Base-by-base conservation (phyloP, 1,140 invertebrate genomes). In the Drosophila subpulchrella region DNA sequence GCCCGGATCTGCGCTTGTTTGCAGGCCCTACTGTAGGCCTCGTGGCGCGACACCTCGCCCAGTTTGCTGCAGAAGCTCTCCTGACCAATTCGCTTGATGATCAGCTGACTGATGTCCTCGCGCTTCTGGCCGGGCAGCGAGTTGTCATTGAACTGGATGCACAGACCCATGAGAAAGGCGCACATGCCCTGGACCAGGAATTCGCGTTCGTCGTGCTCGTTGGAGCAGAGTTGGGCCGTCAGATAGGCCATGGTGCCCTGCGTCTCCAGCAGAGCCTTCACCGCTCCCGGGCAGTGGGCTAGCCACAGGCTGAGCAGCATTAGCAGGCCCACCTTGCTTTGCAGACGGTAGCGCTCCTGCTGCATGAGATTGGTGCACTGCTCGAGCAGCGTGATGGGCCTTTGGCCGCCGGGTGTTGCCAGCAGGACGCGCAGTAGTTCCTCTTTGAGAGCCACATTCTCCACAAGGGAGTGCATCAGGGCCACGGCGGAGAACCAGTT, bases 401-500 rank as follows among this genome's bases (percentile, higher is more conserved):
- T 95, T 63, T 95, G 96, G 0, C 96, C 97, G 10, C 96, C 94
- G 80, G 96, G 96, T 0, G 97, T 98, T 0, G 98, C 97, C 39
- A 99, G 93, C 60, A 99, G 94, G 12, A 99, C 98, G 67, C 97
- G 93, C 4, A 99, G 92, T n/a, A 99, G 92, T 89, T 98, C 96
- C 86, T 99, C 98, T 91, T 99, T 99, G 82, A 99, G 97, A 6
- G 94, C 95, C 4, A 95, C 94, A 92, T 98, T 98, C 66, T 98
- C 97, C 2, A 98, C 95, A n/a, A 99, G 93, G 0, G 96, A 95
- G 84, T 99, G 97, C 79, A 97, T 96, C 13, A 99, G 93, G 11
- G 98, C 97, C 5, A 99, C 96, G 0, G 98, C 94, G 1, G 97
- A 97, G 93, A 99, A 98, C 99, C 99, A 99, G 92, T 98, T 99